Evolutionary conservation across 2,113 vertebrate genomes (phyloP).

Genomic region (Prunella himalayana): DNA sequence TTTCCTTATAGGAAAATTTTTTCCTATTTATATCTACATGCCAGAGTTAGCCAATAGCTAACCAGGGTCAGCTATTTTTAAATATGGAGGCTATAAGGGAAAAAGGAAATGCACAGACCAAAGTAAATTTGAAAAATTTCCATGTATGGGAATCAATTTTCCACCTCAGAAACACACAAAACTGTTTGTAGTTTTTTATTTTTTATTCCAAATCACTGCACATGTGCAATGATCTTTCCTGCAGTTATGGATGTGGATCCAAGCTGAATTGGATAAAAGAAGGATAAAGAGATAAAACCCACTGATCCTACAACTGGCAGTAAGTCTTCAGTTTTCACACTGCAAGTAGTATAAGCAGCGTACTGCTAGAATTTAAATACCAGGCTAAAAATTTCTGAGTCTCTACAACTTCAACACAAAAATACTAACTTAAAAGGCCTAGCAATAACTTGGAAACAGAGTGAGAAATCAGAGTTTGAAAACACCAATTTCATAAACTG

Average conservation of each 20-base stretch:
- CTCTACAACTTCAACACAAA: background rate
- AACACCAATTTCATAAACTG: background rate
- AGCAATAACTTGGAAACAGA: background rate
- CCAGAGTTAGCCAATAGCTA: background rate
- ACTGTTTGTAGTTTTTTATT: background rate
- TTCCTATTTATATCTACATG: background rate
- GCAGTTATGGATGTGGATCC: background rate
- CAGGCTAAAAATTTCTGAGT: background rate
- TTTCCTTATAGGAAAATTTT: background rate
- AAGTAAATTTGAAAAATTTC: background rate
- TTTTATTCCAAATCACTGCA: background rate
- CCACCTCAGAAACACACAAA: background rate
- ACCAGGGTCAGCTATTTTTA: slow-evolving; percentile 19
- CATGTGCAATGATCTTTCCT: background rate
- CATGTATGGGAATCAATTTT: background rate
- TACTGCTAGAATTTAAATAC: background rate
- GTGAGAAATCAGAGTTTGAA: background rate
- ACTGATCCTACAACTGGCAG: background rate
- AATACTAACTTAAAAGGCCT: background rate
- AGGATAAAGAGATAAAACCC: background rate
- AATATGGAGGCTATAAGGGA: background rate
- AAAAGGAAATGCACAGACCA: background rate
- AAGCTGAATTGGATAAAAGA: background rate
- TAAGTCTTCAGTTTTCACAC: background rate
- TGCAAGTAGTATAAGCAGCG: background rate